Evolutionary conservation across 1,140 invertebrate species (phyloP).

Genomic region (Neotoxoptera formosana): DNA sequence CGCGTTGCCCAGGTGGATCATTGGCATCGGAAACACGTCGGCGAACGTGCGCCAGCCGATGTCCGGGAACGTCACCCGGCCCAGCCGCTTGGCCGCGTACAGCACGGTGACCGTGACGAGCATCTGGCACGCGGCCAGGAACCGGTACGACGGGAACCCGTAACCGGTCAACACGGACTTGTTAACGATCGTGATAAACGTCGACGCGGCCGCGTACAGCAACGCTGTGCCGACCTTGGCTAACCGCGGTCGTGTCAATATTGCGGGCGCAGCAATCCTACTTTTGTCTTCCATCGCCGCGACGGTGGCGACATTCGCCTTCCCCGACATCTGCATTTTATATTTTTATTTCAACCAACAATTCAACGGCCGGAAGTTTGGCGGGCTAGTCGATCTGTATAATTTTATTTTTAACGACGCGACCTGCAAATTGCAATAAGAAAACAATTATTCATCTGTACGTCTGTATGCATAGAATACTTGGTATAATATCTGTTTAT

Average conservation of each 20-base stretch:
- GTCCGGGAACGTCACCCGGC: constrained; percentile 80
- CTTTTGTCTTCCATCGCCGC: too few relatives aligned
- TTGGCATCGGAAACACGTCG: constrained; percentile 92
- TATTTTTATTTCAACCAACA: too few relatives aligned
- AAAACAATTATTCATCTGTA: too few relatives aligned
- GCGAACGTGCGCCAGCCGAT: constrained; percentile 71
- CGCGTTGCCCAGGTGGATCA: constrained; percentile 95
- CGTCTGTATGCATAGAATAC: too few relatives aligned
- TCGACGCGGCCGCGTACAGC: constrained; percentile 89
- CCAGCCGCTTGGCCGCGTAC: constrained; percentile 74
- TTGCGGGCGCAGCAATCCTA: too few relatives aligned
- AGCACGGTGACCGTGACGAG: constrained; percentile 87
- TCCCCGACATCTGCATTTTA: too few relatives aligned
- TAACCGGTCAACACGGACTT: constrained; percentile 94
- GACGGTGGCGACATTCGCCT: neutral
- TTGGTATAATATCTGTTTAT: too few relatives aligned
- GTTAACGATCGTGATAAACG: constrained; percentile 95
- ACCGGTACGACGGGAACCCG: constrained; percentile 90
- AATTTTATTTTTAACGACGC: too few relatives aligned
- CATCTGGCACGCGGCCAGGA: constrained; percentile 91
- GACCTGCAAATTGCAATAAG: too few relatives aligned
- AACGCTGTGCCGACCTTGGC: constrained; percentile 63
- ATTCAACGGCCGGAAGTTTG: too few relatives aligned
- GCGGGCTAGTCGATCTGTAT: too few relatives aligned
- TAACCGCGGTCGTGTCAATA: too few relatives aligned